Conservation (phyloP, 2,113 vertebrate genomes). For the Hemicordylus capensis region DNA sequence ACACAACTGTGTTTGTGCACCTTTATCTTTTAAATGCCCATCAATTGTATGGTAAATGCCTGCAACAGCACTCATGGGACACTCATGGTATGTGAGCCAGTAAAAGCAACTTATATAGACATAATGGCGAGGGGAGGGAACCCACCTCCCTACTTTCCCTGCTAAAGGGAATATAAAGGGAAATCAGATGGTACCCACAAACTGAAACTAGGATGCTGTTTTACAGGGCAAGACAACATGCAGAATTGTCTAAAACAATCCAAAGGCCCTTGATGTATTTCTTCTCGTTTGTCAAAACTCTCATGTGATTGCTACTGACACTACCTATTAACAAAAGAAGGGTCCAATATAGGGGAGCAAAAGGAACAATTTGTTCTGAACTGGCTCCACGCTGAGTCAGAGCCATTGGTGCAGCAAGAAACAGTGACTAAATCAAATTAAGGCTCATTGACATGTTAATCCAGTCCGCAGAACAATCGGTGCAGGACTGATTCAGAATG, state of each 20-base stretch:
- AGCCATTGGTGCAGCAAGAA: conserved; percentile 38
- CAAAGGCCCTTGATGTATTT: conserved; percentile 34
- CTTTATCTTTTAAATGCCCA: no score
- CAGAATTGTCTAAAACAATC: background rate
- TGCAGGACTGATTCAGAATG: conserved; percentile 31
- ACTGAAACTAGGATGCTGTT: background rate
- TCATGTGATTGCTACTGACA: conserved; percentile 40
- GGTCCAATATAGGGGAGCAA: conserved; percentile 21
- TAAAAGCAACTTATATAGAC: background rate
- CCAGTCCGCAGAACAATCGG: background rate
- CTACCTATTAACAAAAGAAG: conserved; percentile 30
- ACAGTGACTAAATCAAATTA: conserved; percentile 53
- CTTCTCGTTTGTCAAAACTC: background rate
- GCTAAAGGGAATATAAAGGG: background rate
- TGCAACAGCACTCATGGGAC: no score
- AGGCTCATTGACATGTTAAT: conserved; percentile 50
- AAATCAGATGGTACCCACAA: background rate
- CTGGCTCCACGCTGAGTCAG: conserved; percentile 49
- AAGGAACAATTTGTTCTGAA: conserved; percentile 56
- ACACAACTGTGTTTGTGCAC: no score
- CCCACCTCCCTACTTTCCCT: background rate
- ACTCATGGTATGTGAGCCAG: no score
- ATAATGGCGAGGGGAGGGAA: no score
- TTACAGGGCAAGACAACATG: conserved; percentile 5
- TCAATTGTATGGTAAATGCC: no score